phyloP scores from a whole-genome alignment of 2,113 vertebrate genomes.

The Perognathus longimembris region DNA sequence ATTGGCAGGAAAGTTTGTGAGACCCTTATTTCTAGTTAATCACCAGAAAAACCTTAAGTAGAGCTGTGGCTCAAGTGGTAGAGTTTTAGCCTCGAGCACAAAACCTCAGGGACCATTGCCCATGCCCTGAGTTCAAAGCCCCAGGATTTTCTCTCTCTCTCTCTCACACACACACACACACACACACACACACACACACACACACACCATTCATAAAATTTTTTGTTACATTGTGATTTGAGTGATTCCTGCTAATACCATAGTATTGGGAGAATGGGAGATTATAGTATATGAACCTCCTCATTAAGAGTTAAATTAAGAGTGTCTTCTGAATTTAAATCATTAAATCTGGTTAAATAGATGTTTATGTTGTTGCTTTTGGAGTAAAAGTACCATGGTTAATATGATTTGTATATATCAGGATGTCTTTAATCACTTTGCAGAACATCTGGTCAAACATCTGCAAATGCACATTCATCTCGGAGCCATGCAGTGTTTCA shows the following conservation, averaged over 20 bases:
- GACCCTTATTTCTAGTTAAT: too few species aligned
- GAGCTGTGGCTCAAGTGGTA: too few species aligned
- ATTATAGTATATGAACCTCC: neutral
- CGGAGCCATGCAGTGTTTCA: conserved; percentile 99
- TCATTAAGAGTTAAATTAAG: too few species aligned
- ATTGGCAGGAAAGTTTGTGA: too few species aligned
- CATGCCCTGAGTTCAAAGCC: too few species aligned
- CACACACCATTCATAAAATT: conserved; percentile 26
- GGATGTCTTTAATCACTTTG: conserved; percentile 55
- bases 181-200: neutral
- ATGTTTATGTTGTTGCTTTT: neutral
- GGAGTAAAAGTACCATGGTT: neutral
- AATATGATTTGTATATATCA: neutral
- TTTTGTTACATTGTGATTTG: neutral
- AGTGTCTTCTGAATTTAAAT: too few species aligned
- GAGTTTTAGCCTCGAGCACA: too few species aligned
- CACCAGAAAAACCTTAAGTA: too few species aligned
- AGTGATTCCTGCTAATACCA: neutral
- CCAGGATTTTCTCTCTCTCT: too few species aligned
- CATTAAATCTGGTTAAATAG: neutral
- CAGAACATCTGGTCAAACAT: conserved; percentile 98
- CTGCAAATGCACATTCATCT: conserved; percentile 97
- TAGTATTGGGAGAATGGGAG: neutral
- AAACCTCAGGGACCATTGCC: too few species aligned
- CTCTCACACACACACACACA: neutral